Conservation (phyloP, 1,140 invertebrate species). For the Halesus radiatus region DNA sequence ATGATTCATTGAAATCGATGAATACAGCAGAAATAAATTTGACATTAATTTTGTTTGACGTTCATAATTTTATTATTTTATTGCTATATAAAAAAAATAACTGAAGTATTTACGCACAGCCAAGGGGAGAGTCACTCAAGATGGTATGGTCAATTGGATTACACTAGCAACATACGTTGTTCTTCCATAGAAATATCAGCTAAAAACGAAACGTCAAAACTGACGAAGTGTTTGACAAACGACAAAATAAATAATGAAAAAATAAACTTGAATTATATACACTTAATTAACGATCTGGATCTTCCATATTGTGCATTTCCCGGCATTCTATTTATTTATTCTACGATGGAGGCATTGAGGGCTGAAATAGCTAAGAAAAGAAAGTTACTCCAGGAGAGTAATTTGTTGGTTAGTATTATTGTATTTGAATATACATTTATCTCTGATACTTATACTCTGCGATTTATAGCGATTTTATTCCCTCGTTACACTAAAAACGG, state of each 20-base stretch:
- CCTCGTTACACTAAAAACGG: no score
- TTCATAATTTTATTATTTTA: constrained; percentile 1
- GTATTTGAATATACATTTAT: constrained; percentile 33
- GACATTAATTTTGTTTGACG: constrained; percentile 23
- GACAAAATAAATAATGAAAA: no score
- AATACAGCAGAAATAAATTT: constrained; percentile 20
- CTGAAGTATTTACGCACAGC: not conserved
- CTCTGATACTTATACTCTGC: not conserved
- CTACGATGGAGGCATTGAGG: constrained; percentile 87
- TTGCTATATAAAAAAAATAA: not conserved
- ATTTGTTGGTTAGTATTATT: constrained; percentile 75
- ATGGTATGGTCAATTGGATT: not conserved
- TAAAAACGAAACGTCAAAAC: no score
- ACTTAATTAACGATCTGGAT: no score
- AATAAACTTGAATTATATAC: no score
- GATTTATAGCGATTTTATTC: not conserved
- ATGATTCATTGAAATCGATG: constrained; percentile 39
- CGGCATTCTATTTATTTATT: not conserved
- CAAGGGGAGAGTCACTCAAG: not conserved
- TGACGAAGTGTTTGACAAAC: no score
- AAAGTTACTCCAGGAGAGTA: constrained; percentile 85
- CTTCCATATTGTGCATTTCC: no score
- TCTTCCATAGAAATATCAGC: no score
- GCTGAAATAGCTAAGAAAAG: constrained; percentile 93
- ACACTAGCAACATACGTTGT: no score